These are phyloP conservation scores for Cybosia mesomella DNA, from an alignment of 2,888 invertebrate species.

Conservation along the genomic window DNA sequence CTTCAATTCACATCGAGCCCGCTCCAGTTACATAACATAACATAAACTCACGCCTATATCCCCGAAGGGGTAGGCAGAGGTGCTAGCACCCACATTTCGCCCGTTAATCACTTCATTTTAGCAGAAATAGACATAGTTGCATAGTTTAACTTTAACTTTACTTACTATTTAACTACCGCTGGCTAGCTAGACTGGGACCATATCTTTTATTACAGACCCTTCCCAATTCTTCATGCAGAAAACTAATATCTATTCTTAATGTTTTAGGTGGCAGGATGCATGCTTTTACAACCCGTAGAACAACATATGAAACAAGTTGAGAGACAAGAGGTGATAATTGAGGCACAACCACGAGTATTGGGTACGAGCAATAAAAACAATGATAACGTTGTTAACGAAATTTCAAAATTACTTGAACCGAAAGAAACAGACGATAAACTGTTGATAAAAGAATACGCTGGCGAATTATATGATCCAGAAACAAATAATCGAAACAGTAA, in stretches of 20 bases:
- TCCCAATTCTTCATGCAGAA: neutral
- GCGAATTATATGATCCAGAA: neutral
- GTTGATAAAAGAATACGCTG: neutral
- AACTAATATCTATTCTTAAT: neutral
- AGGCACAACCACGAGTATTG: slow-evolving; percentile 72
- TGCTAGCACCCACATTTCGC: no score
- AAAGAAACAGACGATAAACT: slow-evolving; percentile 28
- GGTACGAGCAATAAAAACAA: slow-evolving; percentile 69
- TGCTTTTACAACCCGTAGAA: slow-evolving; percentile 87
- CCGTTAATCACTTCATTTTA: no score
- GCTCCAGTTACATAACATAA: no score
- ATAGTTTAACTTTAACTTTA: neutral
- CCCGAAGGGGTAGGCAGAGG: no score
- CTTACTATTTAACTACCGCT: neutral
- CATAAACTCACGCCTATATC: no score
- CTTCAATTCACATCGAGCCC: neutral
- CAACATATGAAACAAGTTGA: slow-evolving; percentile 83
- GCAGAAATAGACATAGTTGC: neutral
- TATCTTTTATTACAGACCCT: neutral
- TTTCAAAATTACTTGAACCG: slow-evolving; percentile 57
- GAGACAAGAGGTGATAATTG: slow-evolving; percentile 67
- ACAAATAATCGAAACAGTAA: neutral
- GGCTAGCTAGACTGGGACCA: neutral
- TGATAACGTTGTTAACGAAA: slow-evolving; percentile 47
- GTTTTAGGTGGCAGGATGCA: slow-evolving; percentile 85